Evolutionary conservation across 2,113 vertebrate genomes (phyloP).

Genomic region (Gorsachius goisagi): DNA sequence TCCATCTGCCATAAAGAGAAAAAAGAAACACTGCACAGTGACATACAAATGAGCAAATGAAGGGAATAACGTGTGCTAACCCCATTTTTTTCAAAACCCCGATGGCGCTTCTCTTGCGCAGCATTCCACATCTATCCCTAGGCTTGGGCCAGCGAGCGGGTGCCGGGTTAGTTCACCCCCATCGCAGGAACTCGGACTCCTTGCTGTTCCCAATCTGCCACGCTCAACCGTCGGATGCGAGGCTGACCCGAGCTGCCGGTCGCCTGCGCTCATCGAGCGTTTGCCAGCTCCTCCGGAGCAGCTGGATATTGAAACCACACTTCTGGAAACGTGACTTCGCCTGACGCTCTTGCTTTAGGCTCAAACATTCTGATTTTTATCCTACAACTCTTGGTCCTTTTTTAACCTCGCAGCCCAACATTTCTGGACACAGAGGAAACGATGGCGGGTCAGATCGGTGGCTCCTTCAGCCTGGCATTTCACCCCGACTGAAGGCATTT

Average conservation of each 20-base stretch:
- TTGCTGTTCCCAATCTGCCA: slow-evolving; percentile 63
- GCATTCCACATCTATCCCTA: not conserved
- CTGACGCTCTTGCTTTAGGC: not conserved
- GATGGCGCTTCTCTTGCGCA: not conserved
- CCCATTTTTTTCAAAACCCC: not conserved
- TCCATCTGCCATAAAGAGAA: not conserved
- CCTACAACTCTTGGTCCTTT: not conserved
- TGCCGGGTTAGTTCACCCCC: slow-evolving; percentile 28
- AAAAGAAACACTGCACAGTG: not conserved
- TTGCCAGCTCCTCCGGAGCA: slow-evolving; percentile 58
- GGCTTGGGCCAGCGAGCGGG: not conserved
- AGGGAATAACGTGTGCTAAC: not conserved
- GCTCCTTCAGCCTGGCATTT: not conserved
- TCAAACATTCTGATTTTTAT: not conserved
- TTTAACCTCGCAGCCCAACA: not conserved
- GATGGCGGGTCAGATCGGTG: not conserved
- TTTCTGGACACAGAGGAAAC: not conserved
- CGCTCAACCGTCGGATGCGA: slow-evolving; percentile 50
- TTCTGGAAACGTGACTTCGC: not conserved
- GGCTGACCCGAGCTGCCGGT: slow-evolving; percentile 56
- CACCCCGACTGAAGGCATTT: not conserved
- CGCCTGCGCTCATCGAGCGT: slow-evolving; percentile 50
- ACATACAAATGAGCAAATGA: slow-evolving; percentile 31
- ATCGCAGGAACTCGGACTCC: slow-evolving; percentile 50
- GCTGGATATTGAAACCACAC: not conserved